A percentile compares a stretch with the other conserved stretches of the same genome.
Evolutionary conservation across 2,888 invertebrate species (phyloP).

Genomic region (Eulithis testata): DNA sequence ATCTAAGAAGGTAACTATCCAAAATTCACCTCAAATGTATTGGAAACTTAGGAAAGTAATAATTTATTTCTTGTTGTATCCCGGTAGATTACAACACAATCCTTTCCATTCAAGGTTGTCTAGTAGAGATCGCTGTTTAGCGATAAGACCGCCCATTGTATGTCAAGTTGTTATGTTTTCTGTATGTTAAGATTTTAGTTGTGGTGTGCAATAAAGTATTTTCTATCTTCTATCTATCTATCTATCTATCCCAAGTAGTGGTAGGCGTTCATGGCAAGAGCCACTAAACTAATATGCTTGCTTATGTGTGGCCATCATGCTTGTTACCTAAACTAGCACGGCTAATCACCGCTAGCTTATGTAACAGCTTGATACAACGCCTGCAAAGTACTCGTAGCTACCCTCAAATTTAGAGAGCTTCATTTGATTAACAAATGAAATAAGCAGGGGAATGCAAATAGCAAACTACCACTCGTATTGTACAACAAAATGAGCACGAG

Average conservation of each 20-base stretch:
- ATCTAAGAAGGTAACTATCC: no score
- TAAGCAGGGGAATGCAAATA: slow-evolving; percentile 12
- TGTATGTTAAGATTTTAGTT: no score
- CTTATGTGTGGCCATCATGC: slow-evolving; percentile 32
- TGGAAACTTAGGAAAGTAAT: no score
- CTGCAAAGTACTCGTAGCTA: background rate
- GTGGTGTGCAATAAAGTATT: no score
- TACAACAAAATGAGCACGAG: slow-evolving; percentile 14
- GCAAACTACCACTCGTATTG: slow-evolving; percentile 20
- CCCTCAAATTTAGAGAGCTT: background rate
- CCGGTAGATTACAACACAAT: no score
- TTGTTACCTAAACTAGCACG: slow-evolving; percentile 37
- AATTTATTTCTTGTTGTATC: background rate
- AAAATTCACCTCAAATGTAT: no score
- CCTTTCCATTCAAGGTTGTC: no score
- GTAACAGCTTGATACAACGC: slow-evolving; percentile 2
- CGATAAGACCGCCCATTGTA: no score
- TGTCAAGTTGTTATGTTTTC: no score
- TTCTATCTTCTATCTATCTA: no score
- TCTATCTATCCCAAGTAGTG: no score
- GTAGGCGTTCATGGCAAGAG: slow-evolving; percentile 10
- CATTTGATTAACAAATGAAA: slow-evolving; percentile 7
- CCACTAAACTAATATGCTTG: slow-evolving; percentile 34
- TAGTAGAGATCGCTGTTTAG: no score
- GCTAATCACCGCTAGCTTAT: slow-evolving; percentile 40